These are phyloP conservation scores for Telmatherina bonti DNA, from an alignment of 2,797 vertebrate species.

Conservation along the genomic window DNA sequence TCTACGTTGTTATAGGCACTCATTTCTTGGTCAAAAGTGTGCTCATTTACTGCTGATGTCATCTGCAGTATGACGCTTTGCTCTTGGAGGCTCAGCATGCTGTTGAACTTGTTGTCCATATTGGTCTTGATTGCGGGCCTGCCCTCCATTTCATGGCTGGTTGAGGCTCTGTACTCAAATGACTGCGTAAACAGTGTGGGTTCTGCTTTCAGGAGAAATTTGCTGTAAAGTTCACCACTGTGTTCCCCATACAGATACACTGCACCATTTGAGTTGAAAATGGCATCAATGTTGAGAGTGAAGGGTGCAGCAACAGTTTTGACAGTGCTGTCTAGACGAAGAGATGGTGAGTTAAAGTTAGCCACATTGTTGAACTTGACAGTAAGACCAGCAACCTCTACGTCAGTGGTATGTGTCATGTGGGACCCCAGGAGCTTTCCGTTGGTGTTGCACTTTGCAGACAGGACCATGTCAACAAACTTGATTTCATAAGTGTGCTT, in stretches of 20 bases:
- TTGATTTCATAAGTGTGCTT: conserved; percentile 88
- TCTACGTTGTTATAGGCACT: conserved; percentile 87
- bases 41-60: conserved; percentile 86
- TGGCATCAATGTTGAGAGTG: conserved; percentile 81
- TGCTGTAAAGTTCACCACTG: conserved; percentile 89
- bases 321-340: conserved; percentile 86
- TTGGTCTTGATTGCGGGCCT: conserved; percentile 75
- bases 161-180: conserved; percentile 90
- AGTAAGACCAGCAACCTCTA: conserved; percentile 86
- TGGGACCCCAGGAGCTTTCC: conserved; percentile 85
- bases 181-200: conserved; percentile 86
- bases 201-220: conserved; percentile 90
- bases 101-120: conserved; percentile 85
- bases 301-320: conserved; percentile 85
- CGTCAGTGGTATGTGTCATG: conserved; percentile 84
- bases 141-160: conserved; percentile 77
- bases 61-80: conserved; percentile 86
- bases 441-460: conserved; percentile 86
- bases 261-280: conserved; percentile 86
- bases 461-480: conserved; percentile 81
- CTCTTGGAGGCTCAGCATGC: conserved; percentile 85
- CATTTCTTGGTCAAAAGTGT: conserved; percentile 86
- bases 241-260: conserved; percentile 85
- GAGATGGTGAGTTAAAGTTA: conserved; percentile 85
- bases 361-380: conserved; percentile 82